A percentile compares a stretch with the other conserved stretches of the same genome.
Evolutionary conservation across 2,888 invertebrate species (phyloP).

Genomic region (Rotaria sp.): DNA sequence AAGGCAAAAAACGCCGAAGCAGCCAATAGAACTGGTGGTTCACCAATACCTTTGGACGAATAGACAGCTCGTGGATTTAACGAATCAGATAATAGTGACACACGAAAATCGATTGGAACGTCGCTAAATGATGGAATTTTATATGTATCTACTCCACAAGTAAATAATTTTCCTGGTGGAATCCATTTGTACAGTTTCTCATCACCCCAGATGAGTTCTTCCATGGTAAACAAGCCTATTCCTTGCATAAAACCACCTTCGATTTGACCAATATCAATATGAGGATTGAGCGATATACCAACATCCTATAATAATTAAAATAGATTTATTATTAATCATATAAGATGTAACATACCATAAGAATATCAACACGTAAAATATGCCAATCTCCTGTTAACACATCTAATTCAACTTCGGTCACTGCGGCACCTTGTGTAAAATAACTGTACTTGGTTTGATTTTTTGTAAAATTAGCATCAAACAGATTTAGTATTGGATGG

Average conservation of each 20-base stretch:
- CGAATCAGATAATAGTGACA: slow-evolving; percentile 43
- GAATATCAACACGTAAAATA: slow-evolving; percentile 49
- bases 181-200: slow-evolving; percentile 58
- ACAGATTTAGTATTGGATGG: neutral
- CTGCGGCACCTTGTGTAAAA: slow-evolving; percentile 51
- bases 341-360: slow-evolving; percentile 43
- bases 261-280: slow-evolving; percentile 55
- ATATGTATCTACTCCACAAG: slow-evolving; percentile 64
- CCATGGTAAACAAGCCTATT: slow-evolving; percentile 69
- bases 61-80: slow-evolving; percentile 34
- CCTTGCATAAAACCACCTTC: slow-evolving; percentile 71
- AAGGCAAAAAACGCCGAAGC: slow-evolving; percentile 47
- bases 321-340: too few relatives aligned
- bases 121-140: slow-evolving; percentile 47
- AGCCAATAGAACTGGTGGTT: slow-evolving; percentile 48
- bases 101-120: slow-evolving; percentile 41
- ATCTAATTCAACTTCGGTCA: slow-evolving; percentile 68
- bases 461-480: neutral
- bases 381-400: slow-evolving; percentile 66
- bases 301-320: too few relatives aligned
- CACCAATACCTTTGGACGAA: slow-evolving; percentile 43
- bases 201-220: slow-evolving; percentile 66
- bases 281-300: slow-evolving; percentile 47
- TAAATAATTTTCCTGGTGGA: slow-evolving; percentile 64
- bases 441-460: slow-evolving; percentile 43